Percentiles rank a stretch among this genome's conserved stretches.
Evolutionary conservation across 2,113 vertebrate species (phyloP).

Genomic region (Takifugu flavidus): DNA sequence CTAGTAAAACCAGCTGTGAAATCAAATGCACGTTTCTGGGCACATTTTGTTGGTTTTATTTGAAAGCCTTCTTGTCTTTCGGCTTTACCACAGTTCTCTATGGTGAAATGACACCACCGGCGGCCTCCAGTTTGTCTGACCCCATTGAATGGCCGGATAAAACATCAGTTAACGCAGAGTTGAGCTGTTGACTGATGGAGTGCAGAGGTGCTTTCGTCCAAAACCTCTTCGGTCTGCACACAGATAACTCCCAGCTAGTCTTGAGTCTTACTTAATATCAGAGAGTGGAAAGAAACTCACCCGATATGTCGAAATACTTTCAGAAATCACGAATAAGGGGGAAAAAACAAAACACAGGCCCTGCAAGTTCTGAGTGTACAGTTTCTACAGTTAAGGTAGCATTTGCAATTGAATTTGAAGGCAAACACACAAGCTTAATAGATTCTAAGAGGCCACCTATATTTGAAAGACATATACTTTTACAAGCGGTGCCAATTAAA

Average conservation of each 20-base stretch:
- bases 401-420: conserved; percentile 56
- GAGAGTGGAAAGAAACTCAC: conserved; percentile 4
- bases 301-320: conserved; percentile 12
- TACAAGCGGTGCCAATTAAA: conserved; percentile 49
- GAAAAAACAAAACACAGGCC: conserved; percentile 43
- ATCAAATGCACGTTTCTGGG: not conserved
- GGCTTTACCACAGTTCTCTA: conserved; percentile 10
- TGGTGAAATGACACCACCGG: conserved; percentile 27
- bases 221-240: conserved; percentile 34
- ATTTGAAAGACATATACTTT: conserved; percentile 44
- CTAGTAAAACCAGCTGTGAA: not conserved
- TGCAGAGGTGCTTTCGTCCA: conserved; percentile 47
- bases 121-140: conserved; percentile 42
- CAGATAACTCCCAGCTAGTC: conserved; percentile 32
- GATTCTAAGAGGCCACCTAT: conserved; percentile 53
- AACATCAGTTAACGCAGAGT: conserved; percentile 50
- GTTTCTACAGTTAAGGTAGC: conserved; percentile 56
- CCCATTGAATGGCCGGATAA: conserved; percentile 27
- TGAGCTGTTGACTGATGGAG: conserved; percentile 63
- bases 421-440: conserved; percentile 43
- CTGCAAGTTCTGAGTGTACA: conserved; percentile 35
- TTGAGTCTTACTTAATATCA: conserved; percentile 7
- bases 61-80: conserved; percentile 25
- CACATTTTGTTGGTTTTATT: conserved; percentile 18
- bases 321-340: conserved; percentile 22